Percentiles rank a stretch among this genome's conserved stretches.
phyloP scores from a whole-genome alignment of 2,797 vertebrate genomes.

The Periparus ater region DNA sequence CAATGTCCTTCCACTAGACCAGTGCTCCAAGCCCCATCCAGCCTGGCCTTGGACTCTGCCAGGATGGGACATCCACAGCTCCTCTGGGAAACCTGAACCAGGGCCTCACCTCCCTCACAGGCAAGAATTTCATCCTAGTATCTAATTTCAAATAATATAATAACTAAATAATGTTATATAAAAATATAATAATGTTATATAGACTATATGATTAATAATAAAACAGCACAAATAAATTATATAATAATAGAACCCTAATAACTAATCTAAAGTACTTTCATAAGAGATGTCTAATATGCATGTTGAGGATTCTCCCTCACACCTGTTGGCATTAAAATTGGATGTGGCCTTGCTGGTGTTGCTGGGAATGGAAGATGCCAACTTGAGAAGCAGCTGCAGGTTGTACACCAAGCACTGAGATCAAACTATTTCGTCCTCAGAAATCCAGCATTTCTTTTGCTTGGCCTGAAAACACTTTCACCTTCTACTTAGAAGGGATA shows the following conservation, averaged over 20 bases:
- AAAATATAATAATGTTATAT: not conserved
- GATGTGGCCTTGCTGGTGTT: not conserved
- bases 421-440: not conserved
- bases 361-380: not conserved
- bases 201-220: not conserved
- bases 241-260: not conserved
- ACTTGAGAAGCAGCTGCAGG: not conserved
- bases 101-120: not conserved
- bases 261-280: not conserved
- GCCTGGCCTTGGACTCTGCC: fast-evolving
- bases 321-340: not conserved
- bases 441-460: not conserved
- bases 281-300: not conserved
- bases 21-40: fast-evolving
- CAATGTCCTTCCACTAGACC: fast-evolving
- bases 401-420: not conserved
- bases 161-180: no score
- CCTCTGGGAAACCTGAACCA: not conserved
- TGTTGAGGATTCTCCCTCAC: not conserved
- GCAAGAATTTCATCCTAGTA: not conserved
- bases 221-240: no score
- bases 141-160: not conserved
- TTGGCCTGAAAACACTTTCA: not conserved
- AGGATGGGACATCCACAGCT: not conserved
- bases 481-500: not conserved